These are phyloP conservation scores for Lochmaea crataegi DNA, from an alignment of 2,888 invertebrate genomes.

Conservation along the genomic window DNA sequence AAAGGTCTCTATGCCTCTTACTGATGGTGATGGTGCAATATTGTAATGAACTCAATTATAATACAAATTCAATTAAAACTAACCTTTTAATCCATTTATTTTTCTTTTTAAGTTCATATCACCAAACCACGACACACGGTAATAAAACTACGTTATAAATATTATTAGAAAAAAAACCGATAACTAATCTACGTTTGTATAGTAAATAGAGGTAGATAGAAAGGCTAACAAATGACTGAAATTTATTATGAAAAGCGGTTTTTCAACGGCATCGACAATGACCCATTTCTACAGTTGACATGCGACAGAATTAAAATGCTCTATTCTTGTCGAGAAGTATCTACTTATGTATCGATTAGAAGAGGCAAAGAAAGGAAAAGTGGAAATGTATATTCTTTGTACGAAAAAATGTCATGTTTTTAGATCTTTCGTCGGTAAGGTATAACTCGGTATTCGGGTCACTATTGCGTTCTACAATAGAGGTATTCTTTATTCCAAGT, in stretches of 20 bases:
- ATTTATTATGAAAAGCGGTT: constrained; percentile 23
- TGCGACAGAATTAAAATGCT: constrained; percentile 31
- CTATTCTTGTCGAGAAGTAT: constrained; percentile 4
- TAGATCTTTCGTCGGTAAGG: too few relatives aligned
- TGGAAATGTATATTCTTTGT: too few relatives aligned
- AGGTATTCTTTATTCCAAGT: too few relatives aligned
- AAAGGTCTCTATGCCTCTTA: too few relatives aligned
- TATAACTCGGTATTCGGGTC: too few relatives aligned
- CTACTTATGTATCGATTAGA: constrained; percentile 12
- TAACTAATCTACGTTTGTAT: constrained; percentile 17
- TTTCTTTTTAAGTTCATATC: neutral
- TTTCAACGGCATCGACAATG: constrained; percentile 34
- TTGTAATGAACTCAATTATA: too few relatives aligned
- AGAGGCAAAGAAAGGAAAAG: neutral
- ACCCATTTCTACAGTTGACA: constrained; percentile 39
- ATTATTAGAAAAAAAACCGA: constrained; percentile 8
- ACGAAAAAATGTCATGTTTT: too few relatives aligned
- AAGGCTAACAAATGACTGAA: constrained; percentile 20
- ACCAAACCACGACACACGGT: neutral
- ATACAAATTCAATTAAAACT: too few relatives aligned
- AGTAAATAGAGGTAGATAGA: constrained; percentile 18
- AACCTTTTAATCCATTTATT: neutral
- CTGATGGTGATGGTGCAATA: too few relatives aligned
- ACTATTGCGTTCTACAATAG: too few relatives aligned
- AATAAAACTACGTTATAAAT: neutral